phyloP scores from a whole-genome alignment of 2,888 invertebrate genomes.

The Andrena flavipes region DNA sequence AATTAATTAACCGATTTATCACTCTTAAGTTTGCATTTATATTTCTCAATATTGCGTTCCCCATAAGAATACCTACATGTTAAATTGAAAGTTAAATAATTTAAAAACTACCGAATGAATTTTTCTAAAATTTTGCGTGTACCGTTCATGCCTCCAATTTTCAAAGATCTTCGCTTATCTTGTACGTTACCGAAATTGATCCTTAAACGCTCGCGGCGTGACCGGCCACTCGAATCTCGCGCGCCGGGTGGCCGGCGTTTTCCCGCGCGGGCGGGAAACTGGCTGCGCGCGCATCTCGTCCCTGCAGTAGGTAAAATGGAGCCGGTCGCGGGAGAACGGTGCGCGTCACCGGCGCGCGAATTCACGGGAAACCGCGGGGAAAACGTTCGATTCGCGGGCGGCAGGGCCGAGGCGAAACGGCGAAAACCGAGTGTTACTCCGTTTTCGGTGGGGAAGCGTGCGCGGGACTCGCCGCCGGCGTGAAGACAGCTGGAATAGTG shows the following conservation, averaged over 20 bases:
- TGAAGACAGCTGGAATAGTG: background rate
- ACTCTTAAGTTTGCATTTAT: no score
- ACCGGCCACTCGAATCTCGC: background rate
- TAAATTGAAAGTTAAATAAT: no score
- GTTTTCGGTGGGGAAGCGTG: constrained; percentile 48
- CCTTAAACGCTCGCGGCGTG: background rate
- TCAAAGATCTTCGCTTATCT: background rate
- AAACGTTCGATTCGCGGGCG: background rate
- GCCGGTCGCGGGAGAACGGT: constrained; percentile 20
- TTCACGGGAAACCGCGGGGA: constrained; percentile 47
- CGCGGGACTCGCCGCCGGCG: constrained; percentile 18
- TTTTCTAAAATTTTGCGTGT: no score
- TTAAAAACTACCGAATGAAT: no score
- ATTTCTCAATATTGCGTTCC: no score
- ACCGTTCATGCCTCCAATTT: background rate
- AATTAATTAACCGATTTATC: no score
- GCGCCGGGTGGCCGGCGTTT: background rate
- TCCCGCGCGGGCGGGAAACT: constrained; percentile 9
- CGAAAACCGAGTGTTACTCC: constrained; percentile 11
- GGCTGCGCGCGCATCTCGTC: constrained; percentile 13
- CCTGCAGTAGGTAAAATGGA: background rate
- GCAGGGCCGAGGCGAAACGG: background rate
- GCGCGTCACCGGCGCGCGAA: constrained; percentile 25
- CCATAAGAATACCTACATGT: no score
- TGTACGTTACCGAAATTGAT: no score